Evolutionary conservation across 2,113 vertebrate genomes (phyloP).

Genomic region (Cyprinodon brontotheroides): DNA sequence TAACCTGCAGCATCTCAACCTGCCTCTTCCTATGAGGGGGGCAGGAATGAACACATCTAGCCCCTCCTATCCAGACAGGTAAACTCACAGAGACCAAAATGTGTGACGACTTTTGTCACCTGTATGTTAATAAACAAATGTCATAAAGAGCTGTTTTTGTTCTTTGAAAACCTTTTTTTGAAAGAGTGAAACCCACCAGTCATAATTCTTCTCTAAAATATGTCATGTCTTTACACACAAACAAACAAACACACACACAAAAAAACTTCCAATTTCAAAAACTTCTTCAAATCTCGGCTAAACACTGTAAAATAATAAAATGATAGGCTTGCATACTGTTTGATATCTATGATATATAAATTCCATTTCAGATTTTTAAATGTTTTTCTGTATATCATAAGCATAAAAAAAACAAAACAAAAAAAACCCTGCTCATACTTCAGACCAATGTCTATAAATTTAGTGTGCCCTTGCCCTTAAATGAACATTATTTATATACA

Average conservation of each 20-base stretch:
- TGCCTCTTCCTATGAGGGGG: constrained; percentile 63
- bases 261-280: too few relatives aligned
- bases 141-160: too few relatives aligned
- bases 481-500: background rate
- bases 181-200: too few relatives aligned
- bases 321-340: too few relatives aligned
- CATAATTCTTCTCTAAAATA: too few relatives aligned
- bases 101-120: background rate
- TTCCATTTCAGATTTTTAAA: background rate
- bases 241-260: too few relatives aligned
- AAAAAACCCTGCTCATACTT: background rate
- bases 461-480: background rate
- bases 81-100: background rate
- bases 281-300: too few relatives aligned
- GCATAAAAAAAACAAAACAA: background rate
- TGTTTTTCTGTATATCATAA: background rate
- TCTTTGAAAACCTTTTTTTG: too few relatives aligned
- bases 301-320: too few relatives aligned
- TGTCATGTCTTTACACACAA: too few relatives aligned
- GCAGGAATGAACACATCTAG: constrained; percentile 49
- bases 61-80: constrained; percentile 75
- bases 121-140: background rate
- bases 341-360: background rate
- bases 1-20: constrained; percentile 69
- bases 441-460: background rate